Base-by-base conservation (phyloP, 2,113 vertebrate genomes). In the Pardalotus punctatus region DNA sequence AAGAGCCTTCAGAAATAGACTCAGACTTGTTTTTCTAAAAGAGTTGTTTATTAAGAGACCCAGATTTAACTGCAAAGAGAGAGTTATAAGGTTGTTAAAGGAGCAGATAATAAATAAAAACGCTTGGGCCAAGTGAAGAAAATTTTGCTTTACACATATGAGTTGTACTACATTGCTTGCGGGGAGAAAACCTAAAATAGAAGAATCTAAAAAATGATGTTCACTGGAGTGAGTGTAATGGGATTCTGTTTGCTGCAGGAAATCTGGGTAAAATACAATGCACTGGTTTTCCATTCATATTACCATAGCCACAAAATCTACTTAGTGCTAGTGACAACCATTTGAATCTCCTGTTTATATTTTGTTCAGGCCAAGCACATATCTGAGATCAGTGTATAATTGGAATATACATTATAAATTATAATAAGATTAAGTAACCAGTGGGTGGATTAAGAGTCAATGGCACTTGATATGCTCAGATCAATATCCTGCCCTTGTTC, bases 31-130 rank as follows among this genome's bases (percentile, higher is more conserved):
- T 94, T 90, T 95, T 82, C 42, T 88, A 80, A 93, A 95, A 95
- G 36, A 92, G 80, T 95, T 17, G 87, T 97, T 97, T 82, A 91
- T 86, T 83, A 93, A 93, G 54, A 89, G 45, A 74, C 33, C 86
- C 13, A 81, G 42, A 92, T 96, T 85, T 96, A 96, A 80, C 56
- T 78, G 81, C 70, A 92, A 93, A 95, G 57, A 67, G 42, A 93
- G 86, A 94, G 51, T 70, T 70, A 83, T 28, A 93, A 88, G 27
- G 51, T 83, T n/a, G 40, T 56, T 80, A 89, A 96, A 97, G 43
- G 61, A 45, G 38, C 33, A 58, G 48, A 85, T 93, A 96, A 89
- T 65, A 85, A 93, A 86, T 45, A 77, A 61, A 69, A 81, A 61
- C 18, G 5, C 21, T 76, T 76, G 33, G n/a, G 16, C 16, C 80